A percentile compares a stretch with the other conserved stretches of the same genome.
These are phyloP conservation scores for Karalla daura DNA, from an alignment of 2,797 vertebrate genomes.

Conservation along the genomic window DNA sequence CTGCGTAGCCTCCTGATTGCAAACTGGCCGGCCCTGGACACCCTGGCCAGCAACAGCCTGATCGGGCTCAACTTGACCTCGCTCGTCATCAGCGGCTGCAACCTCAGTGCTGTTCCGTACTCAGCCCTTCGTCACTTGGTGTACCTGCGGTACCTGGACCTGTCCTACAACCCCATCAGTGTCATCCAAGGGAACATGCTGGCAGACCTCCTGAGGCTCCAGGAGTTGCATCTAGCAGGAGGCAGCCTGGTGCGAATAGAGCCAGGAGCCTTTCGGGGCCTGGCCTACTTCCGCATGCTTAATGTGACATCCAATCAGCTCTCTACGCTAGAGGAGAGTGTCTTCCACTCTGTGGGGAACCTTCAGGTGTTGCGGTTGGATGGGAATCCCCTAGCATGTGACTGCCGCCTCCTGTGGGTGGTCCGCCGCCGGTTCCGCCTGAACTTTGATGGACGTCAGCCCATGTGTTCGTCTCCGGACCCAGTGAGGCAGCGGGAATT, in stretches of 20 bases:
- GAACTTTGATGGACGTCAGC: slow-evolving; percentile 87
- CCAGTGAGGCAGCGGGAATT: slow-evolving; percentile 80
- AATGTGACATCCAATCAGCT: slow-evolving; percentile 91
- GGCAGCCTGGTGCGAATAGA: slow-evolving; percentile 85
- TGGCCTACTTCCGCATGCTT: slow-evolving; percentile 86
- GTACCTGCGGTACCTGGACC: slow-evolving; percentile 87
- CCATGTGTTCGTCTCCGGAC: slow-evolving; percentile 84
- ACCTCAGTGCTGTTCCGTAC: slow-evolving; percentile 87
- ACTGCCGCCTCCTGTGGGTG: slow-evolving; percentile 93
- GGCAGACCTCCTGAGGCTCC: slow-evolving; percentile 84
- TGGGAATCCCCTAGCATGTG: slow-evolving; percentile 89
- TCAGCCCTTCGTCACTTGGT: slow-evolving; percentile 84
- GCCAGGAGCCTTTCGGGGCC: slow-evolving; percentile 87
- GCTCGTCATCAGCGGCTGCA: slow-evolving; percentile 87
- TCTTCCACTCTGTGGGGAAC: slow-evolving; percentile 88
- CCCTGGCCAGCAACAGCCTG: slow-evolving; percentile 86
- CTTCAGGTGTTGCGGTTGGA: slow-evolving; percentile 89
- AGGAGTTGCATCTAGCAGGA: slow-evolving; percentile 89
- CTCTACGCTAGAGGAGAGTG: slow-evolving; percentile 87
- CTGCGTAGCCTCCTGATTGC: slow-evolving; percentile 85
- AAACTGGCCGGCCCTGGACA: slow-evolving; percentile 86
- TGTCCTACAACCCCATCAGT: slow-evolving; percentile 92
- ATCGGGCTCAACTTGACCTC: slow-evolving; percentile 89
- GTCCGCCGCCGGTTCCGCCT: slow-evolving; percentile 82
- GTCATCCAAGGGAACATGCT: slow-evolving; percentile 83